Evolutionary conservation across 2,113 vertebrate species (phyloP), one percentile per base, ranked within the genome.

Genomic region (Phycodurus eques): DNA sequence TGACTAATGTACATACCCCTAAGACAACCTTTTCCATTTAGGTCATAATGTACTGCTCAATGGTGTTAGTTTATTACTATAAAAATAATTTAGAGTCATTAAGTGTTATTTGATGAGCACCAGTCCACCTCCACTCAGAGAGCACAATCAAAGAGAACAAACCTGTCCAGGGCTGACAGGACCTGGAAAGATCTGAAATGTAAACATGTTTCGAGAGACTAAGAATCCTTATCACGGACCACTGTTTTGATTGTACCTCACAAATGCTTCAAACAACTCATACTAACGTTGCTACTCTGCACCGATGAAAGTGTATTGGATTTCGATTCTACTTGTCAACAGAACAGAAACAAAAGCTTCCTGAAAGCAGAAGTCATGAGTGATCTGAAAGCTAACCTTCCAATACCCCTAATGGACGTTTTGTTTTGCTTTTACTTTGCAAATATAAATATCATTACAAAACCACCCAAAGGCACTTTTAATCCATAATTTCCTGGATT

Each of bases 381-480:
- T 12, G 62, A 64, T 4, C 39, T 63, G 3, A 42, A 63, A 63
- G 35, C 19, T 0, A 63, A 63, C 17, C 35, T 64, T 44, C 19
- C 39, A 12, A 43, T 13, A 44, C 20, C 5, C 3, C 62, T 5
- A 64, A n/a, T n/a, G 39, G 39, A 43, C 62, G 3, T 64, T 44
- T n/a, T 44, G 5, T 64, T 64, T 39, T 44, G 62, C 62, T 64
- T 64, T 42, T 61, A 17, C 59, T 61, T 22, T 14, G 65, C 27
- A 67, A 54, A 72, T 7, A 9, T 8, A 51, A 64, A 51, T 71
- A 72, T 54, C 53, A 22, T 56, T 56, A 64, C 68, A 72, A 22
- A 81, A 87, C 75, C 68, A 77, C 72, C 72, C 71, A 75, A 85
- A 87, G 81, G 82, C 88, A 87, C 82, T 83, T 80, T 88, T 79